Evolutionary conservation across 2,797 vertebrate species (phyloP).

Genomic region (Galagoides demidoff): DNA sequence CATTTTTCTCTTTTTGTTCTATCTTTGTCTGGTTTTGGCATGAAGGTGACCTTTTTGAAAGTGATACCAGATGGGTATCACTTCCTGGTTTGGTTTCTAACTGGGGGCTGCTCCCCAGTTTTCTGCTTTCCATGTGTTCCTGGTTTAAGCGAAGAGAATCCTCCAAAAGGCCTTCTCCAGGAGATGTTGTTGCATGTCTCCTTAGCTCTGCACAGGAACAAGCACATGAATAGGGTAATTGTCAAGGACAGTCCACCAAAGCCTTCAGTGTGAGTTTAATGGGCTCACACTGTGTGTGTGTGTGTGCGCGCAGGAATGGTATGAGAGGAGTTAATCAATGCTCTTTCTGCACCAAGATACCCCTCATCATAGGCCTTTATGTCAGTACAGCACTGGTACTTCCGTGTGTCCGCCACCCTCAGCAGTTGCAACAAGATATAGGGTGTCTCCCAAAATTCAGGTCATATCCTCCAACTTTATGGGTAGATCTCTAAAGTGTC

Average conservation of each 20-base stretch:
- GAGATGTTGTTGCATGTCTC: background rate
- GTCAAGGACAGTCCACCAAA: background rate
- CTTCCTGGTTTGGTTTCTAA: background rate
- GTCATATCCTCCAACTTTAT: background rate
- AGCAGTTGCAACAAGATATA: background rate
- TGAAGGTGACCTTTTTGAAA: background rate
- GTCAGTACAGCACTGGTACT: background rate
- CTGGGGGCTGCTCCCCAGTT: background rate
- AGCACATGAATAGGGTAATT: background rate
- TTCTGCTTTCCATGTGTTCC: background rate
- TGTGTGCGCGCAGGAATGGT: rapidly evolving
- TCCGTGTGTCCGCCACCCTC: background rate
- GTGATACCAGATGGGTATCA: background rate
- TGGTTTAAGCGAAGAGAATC: background rate
- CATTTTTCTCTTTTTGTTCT: background rate
- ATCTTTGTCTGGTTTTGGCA: background rate
- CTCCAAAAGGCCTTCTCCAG: background rate
- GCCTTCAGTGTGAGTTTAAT: background rate
- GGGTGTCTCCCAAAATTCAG: background rate
- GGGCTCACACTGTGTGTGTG: background rate
- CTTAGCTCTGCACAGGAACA: background rate
- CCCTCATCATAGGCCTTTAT: background rate
- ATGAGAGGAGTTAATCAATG: background rate
- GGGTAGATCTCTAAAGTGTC: background rate
- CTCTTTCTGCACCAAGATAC: background rate